Base-by-base conservation (phyloP, 2,888 invertebrate species). In the Chorisops tibialis region DNA sequence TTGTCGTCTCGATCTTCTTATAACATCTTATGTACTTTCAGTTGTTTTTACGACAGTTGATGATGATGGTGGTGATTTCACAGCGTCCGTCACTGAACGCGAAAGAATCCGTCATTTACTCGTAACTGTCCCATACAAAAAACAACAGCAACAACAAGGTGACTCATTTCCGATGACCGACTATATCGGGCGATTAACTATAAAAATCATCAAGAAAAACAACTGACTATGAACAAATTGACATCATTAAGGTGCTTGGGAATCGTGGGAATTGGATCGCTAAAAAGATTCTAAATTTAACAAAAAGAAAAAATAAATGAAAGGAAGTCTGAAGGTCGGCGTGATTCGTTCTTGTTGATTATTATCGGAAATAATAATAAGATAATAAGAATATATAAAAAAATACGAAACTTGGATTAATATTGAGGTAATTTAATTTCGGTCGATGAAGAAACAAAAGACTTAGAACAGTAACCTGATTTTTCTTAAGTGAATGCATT, bases 241-340 rank as follows among this genome's bases (percentile, higher is more conserved):
- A 30, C 49, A 50, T 50, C 49, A 30, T 35, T 50, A 30, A 24
- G 49, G 49, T 50, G 49, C n/a, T 30, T 50, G 24, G 16, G 12
- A 50, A 35, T 50, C 49, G 49, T 50, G 49, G 49, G 49, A 50
- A 50, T 35, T 50, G 14, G 49, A 50, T 50, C 16, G 30, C 18
- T 50, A 7, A 30, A 5, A 18, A n/a, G 35, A n/a, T 14, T 35
- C 16, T 14, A 11, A 12, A 21, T n/a, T 11, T 48, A 9, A 22
- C n/a, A 48, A 48, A 48, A 11, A 21, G 48, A 21, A 48, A 48
- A 21, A 11, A 45, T 19, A 14, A 9, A 2, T 48, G n/a, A n/a
- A 18, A 12, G 18, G 35, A 3, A 30, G 35, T 30, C 14, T 50
- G 49, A 50, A 50, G 49, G 49, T 50, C 49, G 18, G 4, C 19